Base-by-base conservation (phyloP, 2,888 invertebrate genomes). In the Quadroppia sp. region DNA sequence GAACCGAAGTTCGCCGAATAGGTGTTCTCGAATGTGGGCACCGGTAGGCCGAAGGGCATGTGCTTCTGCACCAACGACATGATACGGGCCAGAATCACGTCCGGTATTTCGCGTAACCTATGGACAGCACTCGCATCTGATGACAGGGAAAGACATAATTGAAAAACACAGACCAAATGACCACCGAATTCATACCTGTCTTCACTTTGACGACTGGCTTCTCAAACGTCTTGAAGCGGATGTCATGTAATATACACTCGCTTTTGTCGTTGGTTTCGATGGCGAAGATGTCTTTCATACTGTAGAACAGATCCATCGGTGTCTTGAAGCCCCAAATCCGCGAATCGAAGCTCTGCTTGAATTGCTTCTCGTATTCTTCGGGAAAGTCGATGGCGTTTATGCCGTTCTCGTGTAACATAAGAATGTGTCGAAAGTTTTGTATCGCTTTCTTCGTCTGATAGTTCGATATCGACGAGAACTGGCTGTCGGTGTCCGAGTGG, bases 151-250 rank as follows among this genome's bases (percentile, higher is more conserved):
- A 3, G 56, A 56, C 20, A 25, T 48, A 48, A 48, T 48, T n/a
- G 15, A 48, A 9, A 4, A 61, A 30, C 9, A 61, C n/a, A 30
- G n/a, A 42, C 23, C 6, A 40, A 9, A 42, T 1, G 4, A 42
- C 6, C 1, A 42, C n/a, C 1, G n/a, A 15, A 67, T 1, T 9
- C n/a, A 32, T 67, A 67, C 67, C 42, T 13, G 20, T n/a, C n/a
- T n/a, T n/a, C n/a, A n/a, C n/a, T n/a, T 53, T 53, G n/a, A 15
- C 3, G 53, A 3, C 23, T 25, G 3, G 9, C 23, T 40, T 23
- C 36, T 64, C 67, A 23, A 67, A 67, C 42, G 40, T 40, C 15
- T 42, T 67, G 42, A 40, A 67, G 4, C 67, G 36, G 20, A 42
- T 4, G 67, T 67, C 67, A 36, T 67, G 67, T n/a, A 67, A 23